These are phyloP conservation scores for Radopholus similis DNA, from an alignment of 1,140 invertebrate species.

Conservation along the genomic window DNA sequence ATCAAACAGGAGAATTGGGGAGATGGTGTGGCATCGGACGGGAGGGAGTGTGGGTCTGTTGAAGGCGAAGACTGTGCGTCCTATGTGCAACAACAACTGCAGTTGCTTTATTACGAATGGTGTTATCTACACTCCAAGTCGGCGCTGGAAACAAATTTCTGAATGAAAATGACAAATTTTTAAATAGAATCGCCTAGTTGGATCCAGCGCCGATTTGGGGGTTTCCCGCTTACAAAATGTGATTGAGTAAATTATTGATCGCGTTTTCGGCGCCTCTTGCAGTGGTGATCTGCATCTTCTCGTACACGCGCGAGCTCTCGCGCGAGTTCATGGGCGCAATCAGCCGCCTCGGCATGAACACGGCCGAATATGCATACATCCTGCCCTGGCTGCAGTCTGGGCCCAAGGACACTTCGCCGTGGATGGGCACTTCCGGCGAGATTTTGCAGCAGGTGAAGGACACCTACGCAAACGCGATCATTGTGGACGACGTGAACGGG, in stretches of 20 bases:
- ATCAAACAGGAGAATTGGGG: too few relatives aligned
- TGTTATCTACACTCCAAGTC: too few relatives aligned
- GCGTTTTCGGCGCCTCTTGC: conserved; percentile 11
- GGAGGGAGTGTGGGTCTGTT: too few relatives aligned
- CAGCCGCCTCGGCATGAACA: conserved; percentile 45
- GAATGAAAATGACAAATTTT: too few relatives aligned
- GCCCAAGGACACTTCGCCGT: conserved; percentile 52
- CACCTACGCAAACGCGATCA: conserved; percentile 56
- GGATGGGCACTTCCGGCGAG: conserved; percentile 53
- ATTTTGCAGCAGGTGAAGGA: conserved; percentile 59
- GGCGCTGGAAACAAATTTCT: too few relatives aligned
- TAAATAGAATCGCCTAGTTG: too few relatives aligned
- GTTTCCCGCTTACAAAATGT: too few relatives aligned
- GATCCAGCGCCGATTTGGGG: too few relatives aligned
- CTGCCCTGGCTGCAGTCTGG: conserved; percentile 58
- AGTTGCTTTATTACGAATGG: too few relatives aligned
- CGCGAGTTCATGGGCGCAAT: conserved; percentile 57
- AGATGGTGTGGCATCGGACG: too few relatives aligned
- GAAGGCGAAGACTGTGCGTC: too few relatives aligned
- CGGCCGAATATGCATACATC: conserved; percentile 52
- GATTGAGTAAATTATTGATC: background rate
- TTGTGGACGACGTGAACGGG: conserved; percentile 59
- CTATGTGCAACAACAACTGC: too few relatives aligned
- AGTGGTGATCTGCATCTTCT: conserved; percentile 57
- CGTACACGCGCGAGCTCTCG: conserved; percentile 53